Evolutionary conservation across 2,797 vertebrate species (phyloP), one percentile per base, ranked within the genome.

Genomic region (Chaetophractus vellerosus): DNA sequence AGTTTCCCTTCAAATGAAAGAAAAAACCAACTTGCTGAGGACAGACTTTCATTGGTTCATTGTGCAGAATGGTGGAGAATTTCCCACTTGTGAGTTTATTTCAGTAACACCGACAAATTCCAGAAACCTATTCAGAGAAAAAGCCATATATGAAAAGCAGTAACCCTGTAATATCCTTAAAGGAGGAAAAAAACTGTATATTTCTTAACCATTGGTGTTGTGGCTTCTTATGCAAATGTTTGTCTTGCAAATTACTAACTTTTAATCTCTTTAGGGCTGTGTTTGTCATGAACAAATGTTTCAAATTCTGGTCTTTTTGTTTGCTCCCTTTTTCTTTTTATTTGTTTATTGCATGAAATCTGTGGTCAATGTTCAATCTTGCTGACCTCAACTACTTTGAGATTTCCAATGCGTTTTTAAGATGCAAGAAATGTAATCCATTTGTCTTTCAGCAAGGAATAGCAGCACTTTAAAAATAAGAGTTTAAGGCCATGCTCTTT

Each of bases 131-230:
- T 94, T 97, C 71, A 18, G 88, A 95, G 91, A 28, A 96, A 98
- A 98, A 98, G 98, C 98, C 98, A 98, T 98, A 98, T 98, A 97
- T 98, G 96, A 98, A 98, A 97, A 98, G 96, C 69, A 88, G 97
- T 98, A 97, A 98, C 96, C 94, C 96, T 95, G 21, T 94, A 93
- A 91, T 91, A 95, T 97, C 76, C 94, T 97, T 94, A 93, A 96
- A 88, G 59, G 86, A 95, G 26, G 79, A 93, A 92, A 94, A 85
- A 82, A 91, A 81, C 68, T 66, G 83, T 93, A 9, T 96, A 93
- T 97, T 96, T 96, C 94, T 94, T 94, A 95, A 95, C 72, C 93
- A 21, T 88, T 31, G 16, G 19, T 97, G 86, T 93, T 66, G 95
- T 96, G 92, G 83, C 95, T 21, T 97, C 97, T 97, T 97, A 96